Percentiles rank a stretch among this genome's conserved stretches.
Evolutionary conservation across 1,140 invertebrate species (phyloP).

Genomic region (Vanessa atalanta): DNA sequence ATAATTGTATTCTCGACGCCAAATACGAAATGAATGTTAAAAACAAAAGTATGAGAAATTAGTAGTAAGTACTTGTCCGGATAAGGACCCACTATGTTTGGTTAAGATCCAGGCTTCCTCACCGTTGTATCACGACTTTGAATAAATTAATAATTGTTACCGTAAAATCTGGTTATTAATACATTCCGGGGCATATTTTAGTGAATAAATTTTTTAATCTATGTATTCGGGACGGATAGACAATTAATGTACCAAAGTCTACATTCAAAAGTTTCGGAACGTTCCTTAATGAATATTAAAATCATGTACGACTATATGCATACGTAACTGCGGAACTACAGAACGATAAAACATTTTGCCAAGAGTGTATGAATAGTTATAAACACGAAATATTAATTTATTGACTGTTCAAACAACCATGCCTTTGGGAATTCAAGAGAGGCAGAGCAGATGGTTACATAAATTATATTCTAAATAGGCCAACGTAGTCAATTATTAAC

Average conservation of each 20-base stretch:
- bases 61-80: too few species aligned
- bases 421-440: constrained; percentile 3
- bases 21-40: too few species aligned
- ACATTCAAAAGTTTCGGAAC: neutral
- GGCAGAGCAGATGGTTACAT: constrained; percentile 8
- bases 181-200: too few species aligned
- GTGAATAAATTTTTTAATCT: too few species aligned
- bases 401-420: constrained; percentile 14
- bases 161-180: too few species aligned
- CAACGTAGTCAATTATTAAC: constrained; percentile 1
- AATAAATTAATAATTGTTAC: too few species aligned
- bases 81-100: too few species aligned
- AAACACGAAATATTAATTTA: constrained; percentile 12
- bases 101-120: too few species aligned
- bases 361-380: constrained; percentile 3
- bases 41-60: too few species aligned
- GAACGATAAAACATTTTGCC: constrained; percentile 1
- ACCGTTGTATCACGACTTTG: too few species aligned
- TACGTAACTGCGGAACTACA: neutral
- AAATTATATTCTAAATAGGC: neutral
- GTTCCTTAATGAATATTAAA: constrained; percentile 2
- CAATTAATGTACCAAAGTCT: neutral
- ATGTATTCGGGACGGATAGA: neutral
- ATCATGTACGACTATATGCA: neutral
- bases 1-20: too few species aligned